Evolutionary conservation across 2,797 vertebrate genomes (phyloP).

Genomic region (Benthosema pterotum): DNA sequence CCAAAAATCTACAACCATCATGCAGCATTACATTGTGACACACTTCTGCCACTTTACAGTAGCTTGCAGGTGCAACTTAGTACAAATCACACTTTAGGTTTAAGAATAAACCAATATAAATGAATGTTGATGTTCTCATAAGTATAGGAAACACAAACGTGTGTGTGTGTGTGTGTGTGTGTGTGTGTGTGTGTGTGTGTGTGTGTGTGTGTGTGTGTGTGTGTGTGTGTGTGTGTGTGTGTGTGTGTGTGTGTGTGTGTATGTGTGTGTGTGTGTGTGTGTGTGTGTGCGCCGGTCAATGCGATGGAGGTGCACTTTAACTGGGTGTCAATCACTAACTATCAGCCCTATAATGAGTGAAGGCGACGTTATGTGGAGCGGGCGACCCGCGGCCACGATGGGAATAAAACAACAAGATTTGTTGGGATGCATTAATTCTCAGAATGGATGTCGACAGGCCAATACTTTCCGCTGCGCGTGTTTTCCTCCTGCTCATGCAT

Average conservation of each 20-base stretch:
- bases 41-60: too few relatives aligned
- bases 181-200: slow-evolving; percentile 21
- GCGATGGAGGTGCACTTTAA: slow-evolving; percentile 81
- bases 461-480: slow-evolving; percentile 56
- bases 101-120: too few relatives aligned
- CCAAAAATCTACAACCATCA: too few relatives aligned
- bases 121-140: too few relatives aligned
- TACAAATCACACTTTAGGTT: too few relatives aligned
- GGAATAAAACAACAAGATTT: slow-evolving; percentile 79
- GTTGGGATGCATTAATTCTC: slow-evolving; percentile 76
- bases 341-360: slow-evolving; percentile 75
- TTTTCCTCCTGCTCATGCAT: slow-evolving; percentile 59
- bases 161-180: slow-evolving; percentile 29
- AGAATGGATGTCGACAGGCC: slow-evolving; percentile 77
- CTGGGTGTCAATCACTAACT: slow-evolving; percentile 80
- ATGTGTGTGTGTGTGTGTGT: slow-evolving; percentile 31
- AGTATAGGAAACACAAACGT: too few relatives aligned
- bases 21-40: too few relatives aligned
- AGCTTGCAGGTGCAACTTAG: too few relatives aligned
- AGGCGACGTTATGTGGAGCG: slow-evolving; percentile 73
- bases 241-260: background rate
- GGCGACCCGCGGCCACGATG: slow-evolving; percentile 17
- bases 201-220: slow-evolving; percentile 4
- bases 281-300: slow-evolving; percentile 55
- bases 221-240: slow-evolving; percentile 33